These are phyloP conservation scores for Drosophila rhopaloa DNA, from an alignment of 1,140 invertebrate species.

Conservation along the genomic window DNA sequence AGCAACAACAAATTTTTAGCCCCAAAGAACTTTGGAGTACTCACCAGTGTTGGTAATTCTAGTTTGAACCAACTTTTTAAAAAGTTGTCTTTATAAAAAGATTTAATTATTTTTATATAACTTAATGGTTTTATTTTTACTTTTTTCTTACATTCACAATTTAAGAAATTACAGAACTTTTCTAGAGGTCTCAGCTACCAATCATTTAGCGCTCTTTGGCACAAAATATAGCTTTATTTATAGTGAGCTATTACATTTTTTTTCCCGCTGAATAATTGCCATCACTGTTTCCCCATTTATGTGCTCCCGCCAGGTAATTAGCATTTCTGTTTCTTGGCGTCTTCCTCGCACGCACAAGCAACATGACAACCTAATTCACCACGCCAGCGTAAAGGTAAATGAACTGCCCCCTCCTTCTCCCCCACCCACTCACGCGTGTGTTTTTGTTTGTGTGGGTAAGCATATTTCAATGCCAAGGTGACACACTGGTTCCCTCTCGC, in stretches of 20 bases:
- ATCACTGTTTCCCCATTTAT: not conserved
- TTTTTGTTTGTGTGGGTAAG: constrained; percentile 16
- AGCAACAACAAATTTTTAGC: constrained; percentile 9
- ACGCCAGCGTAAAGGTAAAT: constrained; percentile 64
- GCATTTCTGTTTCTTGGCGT: constrained; percentile 33
- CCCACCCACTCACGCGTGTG: constrained; percentile 10
- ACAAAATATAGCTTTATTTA: too few relatives aligned
- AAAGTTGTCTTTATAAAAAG: too few relatives aligned
- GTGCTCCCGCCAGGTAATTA: constrained; percentile 27
- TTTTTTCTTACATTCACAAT: too few relatives aligned
- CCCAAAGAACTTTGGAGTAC: constrained; percentile 4
- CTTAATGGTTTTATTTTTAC: too few relatives aligned
- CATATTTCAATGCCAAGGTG: constrained; percentile 77
- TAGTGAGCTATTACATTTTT: too few relatives aligned
- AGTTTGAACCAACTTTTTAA: too few relatives aligned
- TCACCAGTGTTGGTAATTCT: constrained; percentile 10
- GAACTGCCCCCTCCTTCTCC: constrained; percentile 44
- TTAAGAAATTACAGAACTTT: too few relatives aligned
- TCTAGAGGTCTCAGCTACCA: too few relatives aligned
- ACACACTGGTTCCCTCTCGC: constrained; percentile 28
- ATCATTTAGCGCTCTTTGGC: too few relatives aligned
- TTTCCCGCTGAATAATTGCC: not conserved
- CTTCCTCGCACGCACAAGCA: constrained; percentile 42
- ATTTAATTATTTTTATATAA: too few relatives aligned
- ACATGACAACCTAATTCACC: constrained; percentile 61